Base-by-base conservation (phyloP, 92 coral and sea anemone species). In the Paramuricea clavata region DNA sequence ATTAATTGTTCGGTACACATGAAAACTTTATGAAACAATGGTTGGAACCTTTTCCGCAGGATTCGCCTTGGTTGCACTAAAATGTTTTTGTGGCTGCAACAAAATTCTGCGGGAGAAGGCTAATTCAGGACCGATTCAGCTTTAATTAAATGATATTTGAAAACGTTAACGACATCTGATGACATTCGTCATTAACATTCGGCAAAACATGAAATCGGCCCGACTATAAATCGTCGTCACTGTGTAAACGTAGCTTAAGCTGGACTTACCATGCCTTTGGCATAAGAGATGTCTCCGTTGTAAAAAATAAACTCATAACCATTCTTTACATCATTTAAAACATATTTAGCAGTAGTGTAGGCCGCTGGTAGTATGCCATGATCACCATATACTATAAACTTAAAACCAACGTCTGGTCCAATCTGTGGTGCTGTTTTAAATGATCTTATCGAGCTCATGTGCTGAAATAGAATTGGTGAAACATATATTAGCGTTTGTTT, bases 251-350 rank as follows among this genome's bases (percentile, higher is more conserved):
- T 5, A 12, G 6, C 60, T 1, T 2, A 6, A 28, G 54, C 12
- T 16, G 31, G 8, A 5, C 89, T 74, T 86, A 92, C 97, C 83
- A 76, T 80, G 72, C 97, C 97, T 85, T 93, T 92, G 61, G 97
- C 97, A 85, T 94, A 94, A 0, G 97, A 94, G 34, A 94, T 92
- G 74, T 94, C 97, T 25, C 97, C 97, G 81, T 92, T 27, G 52
- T 94, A 95, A 35, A 94, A 76, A 12, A 94, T 90, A 43, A 92
- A 81, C 35, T 87, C 69, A 19, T 92, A 88, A 2, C 97, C 97
- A 85, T 65, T 16, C 41, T 10, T 54, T 0, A 54, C 27, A 54
- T 54, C 98, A 54, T 89, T 90, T 60, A 92, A 60, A 76, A 92
- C 83, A 76, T 87, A 83, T 70, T 86, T 83, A 12, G 98, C 98